phyloP scores from a whole-genome alignment of 1,140 invertebrate species.

The Zaprionus inermis region DNA sequence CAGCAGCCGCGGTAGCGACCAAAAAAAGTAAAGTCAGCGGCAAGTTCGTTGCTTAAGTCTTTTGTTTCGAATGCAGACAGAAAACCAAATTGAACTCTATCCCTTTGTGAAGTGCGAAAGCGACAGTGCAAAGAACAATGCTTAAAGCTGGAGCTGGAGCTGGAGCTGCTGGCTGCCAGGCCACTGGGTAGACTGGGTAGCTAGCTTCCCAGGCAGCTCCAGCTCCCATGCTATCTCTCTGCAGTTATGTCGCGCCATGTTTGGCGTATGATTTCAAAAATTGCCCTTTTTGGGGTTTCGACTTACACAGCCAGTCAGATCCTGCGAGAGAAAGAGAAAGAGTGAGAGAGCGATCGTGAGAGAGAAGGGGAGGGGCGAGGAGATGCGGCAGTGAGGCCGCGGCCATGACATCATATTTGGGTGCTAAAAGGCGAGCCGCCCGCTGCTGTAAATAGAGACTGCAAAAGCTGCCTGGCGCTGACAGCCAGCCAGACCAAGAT shows the following conservation, averaged over 20 bases:
- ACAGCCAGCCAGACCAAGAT: conserved; percentile 42
- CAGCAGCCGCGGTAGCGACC: conserved; percentile 20
- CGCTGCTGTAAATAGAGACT: conserved; percentile 72
- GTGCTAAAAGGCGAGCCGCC: conserved; percentile 80
- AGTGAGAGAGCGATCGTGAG: conserved; percentile 10
- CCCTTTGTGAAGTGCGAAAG: conserved; percentile 81
- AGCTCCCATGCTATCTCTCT: conserved; percentile 43
- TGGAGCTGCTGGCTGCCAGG: not conserved
- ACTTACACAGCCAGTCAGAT: conserved; percentile 58
- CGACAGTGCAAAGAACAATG: conserved; percentile 82
- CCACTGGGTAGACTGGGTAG: not conserved
- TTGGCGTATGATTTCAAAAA: conserved; percentile 83
- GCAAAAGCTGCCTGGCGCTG: conserved; percentile 64
- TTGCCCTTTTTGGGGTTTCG: conserved; percentile 83
- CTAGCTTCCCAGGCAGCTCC: conserved; percentile 11
- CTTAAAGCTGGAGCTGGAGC: conserved; percentile 38
- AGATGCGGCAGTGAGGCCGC: conserved; percentile 23
- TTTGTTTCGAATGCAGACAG: conserved; percentile 78
- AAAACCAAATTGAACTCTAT: conserved; percentile 77
- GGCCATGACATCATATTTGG: conserved; percentile 83
- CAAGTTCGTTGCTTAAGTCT: conserved; percentile 82
- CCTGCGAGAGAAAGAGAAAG: conserved; percentile 5
- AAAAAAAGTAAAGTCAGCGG: conserved; percentile 39
- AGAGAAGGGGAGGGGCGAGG: not conserved
- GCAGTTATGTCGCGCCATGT: conserved; percentile 80